Base-by-base conservation (phyloP, 2,888 invertebrate species). In the Diplazon laetatorius region DNA sequence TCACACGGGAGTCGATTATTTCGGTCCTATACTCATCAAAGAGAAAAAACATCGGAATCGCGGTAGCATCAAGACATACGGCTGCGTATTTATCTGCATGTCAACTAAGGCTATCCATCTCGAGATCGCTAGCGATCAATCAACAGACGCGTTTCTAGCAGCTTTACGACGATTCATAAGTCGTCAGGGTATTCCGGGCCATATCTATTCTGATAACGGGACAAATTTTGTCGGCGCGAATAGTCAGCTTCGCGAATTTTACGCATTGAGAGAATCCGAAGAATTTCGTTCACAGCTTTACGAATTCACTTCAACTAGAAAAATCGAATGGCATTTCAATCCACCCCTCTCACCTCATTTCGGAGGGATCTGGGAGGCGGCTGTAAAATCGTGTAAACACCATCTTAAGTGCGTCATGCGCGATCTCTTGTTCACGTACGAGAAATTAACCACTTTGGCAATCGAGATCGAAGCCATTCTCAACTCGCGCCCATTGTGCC, bases 201-300 rank as follows among this genome's bases (percentile, higher is more conserved):
- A 80, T 55, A 66, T 82, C 6, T 74, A 68, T 20, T 80, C 78
- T 1, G 80, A 81, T 20, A 81, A 82, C 48, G 80, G 80, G 0
- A 78, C 77, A 0, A 81, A 82, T 18, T 82, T 82, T 30, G 72
- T 78, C 25, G 81, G 78, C 16, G 80, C 80, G 9, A 81, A 69
- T 22, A 82, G 62, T 37, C 57, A 77, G 42, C 55, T 80, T 0
- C 69, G 73, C 50, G 63, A 78, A 69, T 39, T 80, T 30, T 72
- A 71, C 25, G 57, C 9, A 5, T 37, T 78, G 20, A 50, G 50
- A 10, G 62, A 63, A 46, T 65, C 78, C 60, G 73, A 82, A 1
- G 48, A 68, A 42, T 70, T 63, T 20, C 68, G 55, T 9, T 8
- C 57, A 0, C 59, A 25, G 42, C 8, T 81, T 5, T 60, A 76